A percentile compares a stretch with the other conserved stretches of the same genome.
These are phyloP conservation scores for Trichopria drosophilae DNA, from an alignment of 2,888 invertebrate species.

Conservation along the genomic window DNA sequence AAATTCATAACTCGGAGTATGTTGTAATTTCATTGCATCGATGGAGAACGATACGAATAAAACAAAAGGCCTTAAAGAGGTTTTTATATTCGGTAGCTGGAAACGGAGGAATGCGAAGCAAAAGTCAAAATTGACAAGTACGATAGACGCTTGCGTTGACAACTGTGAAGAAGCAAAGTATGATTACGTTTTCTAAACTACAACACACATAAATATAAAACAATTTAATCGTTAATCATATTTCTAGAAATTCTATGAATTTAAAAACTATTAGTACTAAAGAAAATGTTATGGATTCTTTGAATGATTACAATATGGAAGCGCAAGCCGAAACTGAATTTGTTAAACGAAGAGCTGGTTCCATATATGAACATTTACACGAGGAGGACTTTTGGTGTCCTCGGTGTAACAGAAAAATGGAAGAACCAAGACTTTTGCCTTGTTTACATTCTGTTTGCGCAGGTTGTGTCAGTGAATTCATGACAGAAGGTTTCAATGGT, in stretches of 20 bases:
- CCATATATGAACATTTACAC: slow-evolving; percentile 33
- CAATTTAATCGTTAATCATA: no score
- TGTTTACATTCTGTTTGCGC: slow-evolving; percentile 53
- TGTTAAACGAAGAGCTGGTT: slow-evolving; percentile 19
- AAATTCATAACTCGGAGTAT: no score
- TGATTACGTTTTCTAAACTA: slow-evolving; percentile 9
- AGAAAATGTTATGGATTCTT: no score
- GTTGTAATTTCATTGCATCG: no score
- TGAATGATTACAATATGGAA: no score
- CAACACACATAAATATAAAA: slow-evolving; percentile 13
- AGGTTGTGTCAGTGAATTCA: slow-evolving; percentile 47
- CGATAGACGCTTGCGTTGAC: no score
- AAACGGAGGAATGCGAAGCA: slow-evolving; percentile 31
- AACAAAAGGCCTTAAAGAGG: slow-evolving; percentile 30
- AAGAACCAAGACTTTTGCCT: slow-evolving; percentile 50
- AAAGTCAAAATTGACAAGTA: slow-evolving; percentile 7
- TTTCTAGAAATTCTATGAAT: no score
- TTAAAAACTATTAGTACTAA: no score
- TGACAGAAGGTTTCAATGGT: slow-evolving; percentile 33
- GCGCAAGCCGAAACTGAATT: no score
- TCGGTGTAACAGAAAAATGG: slow-evolving; percentile 48
- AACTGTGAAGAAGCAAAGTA: slow-evolving; percentile 8
- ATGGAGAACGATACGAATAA: slow-evolving; percentile 16
- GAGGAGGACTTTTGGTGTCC: slow-evolving; percentile 46
- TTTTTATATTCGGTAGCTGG: slow-evolving; percentile 40